Evolutionary conservation across 2,113 vertebrate genomes (phyloP), one percentile per base, ranked within the genome.

Genomic region (Hemiprocne comata): DNA sequence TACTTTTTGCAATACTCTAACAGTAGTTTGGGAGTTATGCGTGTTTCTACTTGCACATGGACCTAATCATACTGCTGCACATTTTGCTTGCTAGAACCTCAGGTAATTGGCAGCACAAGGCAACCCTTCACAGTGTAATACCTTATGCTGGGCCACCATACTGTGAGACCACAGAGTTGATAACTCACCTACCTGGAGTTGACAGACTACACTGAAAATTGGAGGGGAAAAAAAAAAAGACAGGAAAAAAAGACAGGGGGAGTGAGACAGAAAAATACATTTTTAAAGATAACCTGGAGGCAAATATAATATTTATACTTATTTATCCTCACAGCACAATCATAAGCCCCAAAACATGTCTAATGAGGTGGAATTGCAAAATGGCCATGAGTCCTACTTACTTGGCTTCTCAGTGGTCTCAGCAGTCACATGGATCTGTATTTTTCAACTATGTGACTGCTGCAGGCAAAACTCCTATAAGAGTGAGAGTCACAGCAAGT

Each of bases 301-400:
- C 98, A 98, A 98, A 98, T 98, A 98, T 98, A 98, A 98, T 98
- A 98, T 98, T 98, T 98, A 98, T 98, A 98, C 98, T 98, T 98
- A 98, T 98, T 98, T 98, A 98, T 98, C 98, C 98, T 98, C 97
- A 97, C 97, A 97, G 98, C 97, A 97, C 97, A 95, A 97, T 97
- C 96, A 82, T 97, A 97, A 98, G 97, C 97, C 97, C 97, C 98
- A 97, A 98, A 98, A 98, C 97, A 97, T 97, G 97, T 97, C 98
- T 98, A 98, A 98, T 98, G 98, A 98, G 98, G 97, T 98, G 95
- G 97, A 98, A 98, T 98, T 98, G 98, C 97, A 97, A 98, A 98
- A 98, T 97, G 98, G 97, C 96, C 97, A 97, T 67, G 89, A 95
- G 97, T 97, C 95, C 97, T 96, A 79, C 96, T 97, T 97, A 94